Conservation (phyloP, 2,888 invertebrate genomes). For the Coenonympha glycerion region DNA sequence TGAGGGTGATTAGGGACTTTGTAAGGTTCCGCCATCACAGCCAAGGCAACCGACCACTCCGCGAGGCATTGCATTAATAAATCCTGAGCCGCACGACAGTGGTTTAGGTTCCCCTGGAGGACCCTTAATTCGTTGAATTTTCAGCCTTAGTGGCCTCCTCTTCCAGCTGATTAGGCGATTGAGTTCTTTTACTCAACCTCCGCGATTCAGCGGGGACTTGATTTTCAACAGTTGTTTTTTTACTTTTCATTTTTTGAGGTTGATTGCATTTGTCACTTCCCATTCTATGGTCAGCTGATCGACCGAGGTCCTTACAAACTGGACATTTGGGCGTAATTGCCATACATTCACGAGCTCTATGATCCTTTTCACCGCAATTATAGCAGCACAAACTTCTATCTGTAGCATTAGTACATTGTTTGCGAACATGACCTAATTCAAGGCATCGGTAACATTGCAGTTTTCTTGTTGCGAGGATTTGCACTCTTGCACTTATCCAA, state of each 20-base stretch:
- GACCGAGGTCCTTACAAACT: constrained; percentile 18
- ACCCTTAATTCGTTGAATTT: constrained; percentile 17
- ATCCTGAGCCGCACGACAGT: too few species aligned
- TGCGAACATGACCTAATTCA: constrained; percentile 22
- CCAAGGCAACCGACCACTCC: constrained; percentile 17
- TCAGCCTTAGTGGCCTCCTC: not conserved
- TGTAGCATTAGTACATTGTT: constrained; percentile 5
- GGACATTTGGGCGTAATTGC: constrained; percentile 12
- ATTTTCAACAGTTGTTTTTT: too few species aligned
- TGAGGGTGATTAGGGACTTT: constrained; percentile 14
- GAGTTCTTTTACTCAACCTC: not conserved
- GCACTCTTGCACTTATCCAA: constrained; percentile 4
- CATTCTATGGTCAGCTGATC: constrained; percentile 15
- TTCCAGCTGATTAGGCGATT: not conserved
- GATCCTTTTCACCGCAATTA: constrained; percentile 17
- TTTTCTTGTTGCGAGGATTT: constrained; percentile 12
- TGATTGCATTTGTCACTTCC: constrained; percentile 5
- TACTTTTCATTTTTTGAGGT: not conserved
- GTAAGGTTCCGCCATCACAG: constrained; percentile 28
- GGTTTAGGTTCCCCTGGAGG: too few species aligned
- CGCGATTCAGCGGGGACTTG: too few species aligned
- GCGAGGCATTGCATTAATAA: too few species aligned
- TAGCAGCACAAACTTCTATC: constrained; percentile 23
- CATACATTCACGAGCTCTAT: constrained; percentile 17
- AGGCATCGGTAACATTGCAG: constrained; percentile 24